These are phyloP conservation scores for Hydrotaea diabolus DNA, from an alignment of 2,888 invertebrate genomes.

Conservation along the genomic window DNA sequence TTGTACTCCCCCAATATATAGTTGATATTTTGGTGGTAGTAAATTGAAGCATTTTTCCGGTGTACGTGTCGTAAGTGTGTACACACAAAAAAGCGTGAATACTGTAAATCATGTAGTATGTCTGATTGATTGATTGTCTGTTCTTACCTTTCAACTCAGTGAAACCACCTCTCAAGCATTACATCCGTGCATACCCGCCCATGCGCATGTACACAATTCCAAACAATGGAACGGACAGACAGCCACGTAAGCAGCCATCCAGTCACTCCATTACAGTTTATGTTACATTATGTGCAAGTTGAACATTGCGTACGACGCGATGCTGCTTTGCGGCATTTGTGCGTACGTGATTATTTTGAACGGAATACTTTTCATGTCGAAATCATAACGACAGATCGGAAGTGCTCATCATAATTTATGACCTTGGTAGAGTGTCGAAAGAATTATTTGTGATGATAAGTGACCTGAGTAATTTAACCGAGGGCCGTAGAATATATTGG, in stretches of 20 bases:
- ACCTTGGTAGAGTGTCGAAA: conserved; percentile 3
- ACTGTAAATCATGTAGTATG: conserved; percentile 36
- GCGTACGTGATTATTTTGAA: conserved; percentile 61
- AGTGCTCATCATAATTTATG: conserved; percentile 17
- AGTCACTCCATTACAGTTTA: conserved; percentile 27
- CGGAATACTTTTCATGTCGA: conserved; percentile 32
- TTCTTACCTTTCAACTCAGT: conserved; percentile 22
- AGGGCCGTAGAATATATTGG: too few relatives aligned
- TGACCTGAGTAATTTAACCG: too few relatives aligned
- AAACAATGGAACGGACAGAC: conserved; percentile 14
- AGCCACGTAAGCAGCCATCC: conserved; percentile 1
- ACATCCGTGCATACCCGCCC: neutral
- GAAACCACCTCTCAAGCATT: conserved; percentile 5
- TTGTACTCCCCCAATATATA: too few relatives aligned
- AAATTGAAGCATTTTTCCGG: too few relatives aligned
- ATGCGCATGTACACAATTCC: neutral
- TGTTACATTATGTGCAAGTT: neutral
- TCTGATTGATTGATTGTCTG: conserved; percentile 26
- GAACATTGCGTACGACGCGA: conserved; percentile 41
- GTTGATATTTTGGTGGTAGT: too few relatives aligned
- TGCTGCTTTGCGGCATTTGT: conserved; percentile 16
- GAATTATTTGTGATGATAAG: neutral
- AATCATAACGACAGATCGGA: conserved; percentile 29
- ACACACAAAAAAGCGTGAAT: neutral
- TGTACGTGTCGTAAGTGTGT: too few relatives aligned